Evolutionary conservation across 2,888 invertebrate genomes (phyloP).

Genomic region (Lottia gigantea): DNA sequence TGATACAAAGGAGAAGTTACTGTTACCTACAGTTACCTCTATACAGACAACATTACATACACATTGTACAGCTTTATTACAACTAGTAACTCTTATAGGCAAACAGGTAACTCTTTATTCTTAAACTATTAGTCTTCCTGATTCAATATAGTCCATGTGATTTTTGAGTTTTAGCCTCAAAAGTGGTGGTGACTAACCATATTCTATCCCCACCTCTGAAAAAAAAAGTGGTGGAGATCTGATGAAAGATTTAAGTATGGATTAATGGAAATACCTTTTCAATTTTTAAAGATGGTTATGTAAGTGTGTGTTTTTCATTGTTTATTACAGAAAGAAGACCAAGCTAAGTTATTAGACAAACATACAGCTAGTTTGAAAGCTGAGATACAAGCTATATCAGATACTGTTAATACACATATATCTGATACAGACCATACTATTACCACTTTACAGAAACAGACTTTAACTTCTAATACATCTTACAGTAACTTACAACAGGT

Average conservation of each 20-base stretch:
- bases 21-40: background rate
- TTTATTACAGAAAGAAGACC: constrained; percentile 29
- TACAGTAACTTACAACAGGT: background rate
- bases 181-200: no score
- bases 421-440: background rate
- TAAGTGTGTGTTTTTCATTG: no score
- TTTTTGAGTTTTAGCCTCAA: no score
- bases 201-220: no score
- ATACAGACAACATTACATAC: background rate
- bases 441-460: background rate
- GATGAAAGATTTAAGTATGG: no score
- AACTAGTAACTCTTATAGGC: background rate
- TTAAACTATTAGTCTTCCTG: background rate
- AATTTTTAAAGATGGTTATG: no score
- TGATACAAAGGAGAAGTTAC: background rate
- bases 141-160: no score
- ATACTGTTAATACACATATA: constrained; percentile 29
- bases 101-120: background rate
- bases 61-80: constrained; percentile 9
- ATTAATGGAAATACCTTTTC: no score
- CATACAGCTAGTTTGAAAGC: constrained; percentile 29
- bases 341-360: constrained; percentile 21
- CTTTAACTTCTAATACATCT: background rate
- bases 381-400: constrained; percentile 29
- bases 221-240: no score